Conservation (phyloP, 2,797 vertebrate species). For the Nasua narica region DNA sequence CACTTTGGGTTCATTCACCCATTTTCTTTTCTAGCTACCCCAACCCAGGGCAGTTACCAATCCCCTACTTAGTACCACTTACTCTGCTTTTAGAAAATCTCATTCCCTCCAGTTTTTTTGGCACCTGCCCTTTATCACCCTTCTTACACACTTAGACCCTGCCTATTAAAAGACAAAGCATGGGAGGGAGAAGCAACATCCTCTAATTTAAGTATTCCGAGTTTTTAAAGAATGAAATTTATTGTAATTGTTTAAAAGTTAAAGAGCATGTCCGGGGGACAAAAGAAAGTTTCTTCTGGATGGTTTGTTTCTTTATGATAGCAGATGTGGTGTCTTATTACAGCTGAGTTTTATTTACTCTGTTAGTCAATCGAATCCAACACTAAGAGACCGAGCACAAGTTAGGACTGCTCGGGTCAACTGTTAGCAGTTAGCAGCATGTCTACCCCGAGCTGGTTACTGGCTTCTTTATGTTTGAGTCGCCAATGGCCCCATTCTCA, state of each 20-base stretch:
- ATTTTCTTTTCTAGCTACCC: not conserved
- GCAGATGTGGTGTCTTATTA: not conserved
- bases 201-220: not conserved
- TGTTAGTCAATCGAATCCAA: not conserved
- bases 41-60: not conserved
- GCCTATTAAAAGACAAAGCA: not conserved
- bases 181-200: slow-evolving; percentile 14
- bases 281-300: slow-evolving; percentile 28
- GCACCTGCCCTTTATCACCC: not conserved
- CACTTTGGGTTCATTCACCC: not conserved
- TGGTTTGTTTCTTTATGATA: slow-evolving; percentile 29
- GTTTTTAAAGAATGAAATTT: not conserved
- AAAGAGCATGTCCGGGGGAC: not conserved
- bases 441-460: not conserved
- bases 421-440: not conserved
- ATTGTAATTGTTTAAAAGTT: not conserved
- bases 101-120: not conserved
- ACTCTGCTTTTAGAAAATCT: not conserved
- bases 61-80: not conserved
- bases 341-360: slow-evolving; percentile 22
- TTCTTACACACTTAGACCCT: not conserved
- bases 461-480: not conserved
- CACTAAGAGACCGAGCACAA: not conserved
- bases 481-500: not conserved
- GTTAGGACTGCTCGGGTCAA: slow-evolving; percentile 36